Evolutionary conservation across 2,888 invertebrate genomes (phyloP), one percentile per base, ranked within the genome.

Genomic region (Hyalella azteca): DNA sequence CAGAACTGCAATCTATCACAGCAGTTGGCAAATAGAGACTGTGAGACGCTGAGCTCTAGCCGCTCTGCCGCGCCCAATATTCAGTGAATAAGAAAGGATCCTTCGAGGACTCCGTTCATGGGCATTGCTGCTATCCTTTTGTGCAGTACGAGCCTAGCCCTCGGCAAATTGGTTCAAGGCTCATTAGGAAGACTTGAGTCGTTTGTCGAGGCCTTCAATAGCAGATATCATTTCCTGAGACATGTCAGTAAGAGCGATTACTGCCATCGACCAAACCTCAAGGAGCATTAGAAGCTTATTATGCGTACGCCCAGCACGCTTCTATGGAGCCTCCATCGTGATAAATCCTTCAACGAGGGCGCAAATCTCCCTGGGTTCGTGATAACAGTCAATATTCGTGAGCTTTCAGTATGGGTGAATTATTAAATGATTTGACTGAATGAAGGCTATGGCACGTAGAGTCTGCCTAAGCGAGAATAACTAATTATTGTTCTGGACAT

Each of bases 141-240:
- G 22, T 66, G 36, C 66, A 36, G 29, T 54, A 32, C 13, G 66
- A 32, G 66, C 66, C 66, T 66, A 66, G 66, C 66, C 66, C 66
- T 66, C 66, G 19, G 66, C 66, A 66, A 66, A 66, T 66, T 66
- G 36, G 66, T 66, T 66, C 66, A 66, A 66, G 66, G 66, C 66
- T 66, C 66, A 66, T 66, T 66, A 66, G 66, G 66, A 66, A 22
- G 29, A 66, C 66, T 36, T n/a, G 66, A 36, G 36, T 66, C 66
- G 66, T 66, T 66, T 66, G 66, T 66, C 66, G 36, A 36, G 29
- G 36, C 22, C 66, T n/a, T 66, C 66, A 66, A 66, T 66, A 36
- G 66, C 66, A 66, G 66, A 66, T 66, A 66, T 66, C 66, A 66
- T 66, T 66, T 66, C 66, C 66, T 36, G 36, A 66, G 66, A 19